phyloP scores from a whole-genome alignment of 2,797 vertebrate species.

The Anableps anableps region DNA sequence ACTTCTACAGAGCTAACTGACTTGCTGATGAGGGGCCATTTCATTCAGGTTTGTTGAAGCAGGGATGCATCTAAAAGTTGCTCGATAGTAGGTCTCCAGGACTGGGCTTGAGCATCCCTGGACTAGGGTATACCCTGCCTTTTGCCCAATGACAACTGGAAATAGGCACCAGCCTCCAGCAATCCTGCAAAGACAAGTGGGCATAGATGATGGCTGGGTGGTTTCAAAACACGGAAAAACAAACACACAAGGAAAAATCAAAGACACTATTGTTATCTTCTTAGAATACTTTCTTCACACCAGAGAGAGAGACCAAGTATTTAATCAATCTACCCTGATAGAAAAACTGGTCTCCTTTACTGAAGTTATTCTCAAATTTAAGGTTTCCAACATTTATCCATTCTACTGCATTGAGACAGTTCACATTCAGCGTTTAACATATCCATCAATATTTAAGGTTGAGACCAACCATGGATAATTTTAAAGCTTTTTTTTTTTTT shows the following conservation, averaged over 20 bases:
- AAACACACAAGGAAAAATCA: background rate
- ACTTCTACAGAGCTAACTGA: background rate
- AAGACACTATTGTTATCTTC: background rate
- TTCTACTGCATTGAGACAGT: background rate
- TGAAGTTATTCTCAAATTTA: background rate
- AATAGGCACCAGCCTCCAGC: too few relatives aligned
- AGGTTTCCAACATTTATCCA: background rate
- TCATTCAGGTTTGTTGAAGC: background rate
- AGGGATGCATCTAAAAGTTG: background rate
- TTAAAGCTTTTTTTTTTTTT: background rate
- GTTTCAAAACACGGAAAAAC: background rate
- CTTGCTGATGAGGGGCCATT: background rate
- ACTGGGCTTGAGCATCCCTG: too few relatives aligned
- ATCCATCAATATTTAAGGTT: background rate
- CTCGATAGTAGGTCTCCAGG: background rate
- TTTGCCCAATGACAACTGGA: background rate
- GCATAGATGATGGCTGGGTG: background rate
- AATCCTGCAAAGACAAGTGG: background rate
- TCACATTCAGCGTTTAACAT: background rate
- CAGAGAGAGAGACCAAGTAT: background rate
- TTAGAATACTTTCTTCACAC: background rate
- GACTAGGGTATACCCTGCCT: background rate
- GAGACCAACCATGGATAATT: background rate
- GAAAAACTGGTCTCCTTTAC: background rate
- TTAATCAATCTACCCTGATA: background rate